phyloP scores from a whole-genome alignment of 2,113 vertebrate genomes.

The Jaculus jaculus region DNA sequence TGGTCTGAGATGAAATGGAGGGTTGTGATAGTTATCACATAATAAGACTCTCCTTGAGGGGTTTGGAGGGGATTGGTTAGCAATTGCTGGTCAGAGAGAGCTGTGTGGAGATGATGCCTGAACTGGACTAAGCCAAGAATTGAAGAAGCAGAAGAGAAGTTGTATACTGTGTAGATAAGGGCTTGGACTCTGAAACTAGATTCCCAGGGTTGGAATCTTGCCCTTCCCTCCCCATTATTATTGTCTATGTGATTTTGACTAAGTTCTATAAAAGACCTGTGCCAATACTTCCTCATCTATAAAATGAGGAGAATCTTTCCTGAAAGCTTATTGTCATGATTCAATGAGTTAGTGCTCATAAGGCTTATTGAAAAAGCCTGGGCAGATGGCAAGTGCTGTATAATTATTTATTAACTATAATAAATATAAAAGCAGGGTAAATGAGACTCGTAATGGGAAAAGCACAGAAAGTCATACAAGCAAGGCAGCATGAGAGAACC shows the following conservation, averaged over 20 bases:
- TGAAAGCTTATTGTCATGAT: background rate
- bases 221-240: background rate
- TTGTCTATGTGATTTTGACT: background rate
- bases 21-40: background rate
- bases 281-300: background rate
- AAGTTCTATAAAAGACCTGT: background rate
- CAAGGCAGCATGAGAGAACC: background rate
- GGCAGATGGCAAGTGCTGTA: background rate
- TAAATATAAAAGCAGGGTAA: background rate
- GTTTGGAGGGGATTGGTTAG: background rate
- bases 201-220: background rate
- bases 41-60: background rate
- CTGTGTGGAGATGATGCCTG: background rate
- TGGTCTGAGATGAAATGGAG: constrained; percentile 42
- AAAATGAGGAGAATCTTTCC: background rate
- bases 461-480: background rate
- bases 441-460: background rate
- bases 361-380: background rate
- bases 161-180: background rate
- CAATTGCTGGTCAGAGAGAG: background rate
- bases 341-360: background rate
- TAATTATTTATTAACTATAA: background rate
- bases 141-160: background rate
- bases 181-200: background rate
- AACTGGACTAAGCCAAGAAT: background rate